Conservation (phyloP, 2,113 vertebrate genomes). For the Salvator merianae region DNA sequence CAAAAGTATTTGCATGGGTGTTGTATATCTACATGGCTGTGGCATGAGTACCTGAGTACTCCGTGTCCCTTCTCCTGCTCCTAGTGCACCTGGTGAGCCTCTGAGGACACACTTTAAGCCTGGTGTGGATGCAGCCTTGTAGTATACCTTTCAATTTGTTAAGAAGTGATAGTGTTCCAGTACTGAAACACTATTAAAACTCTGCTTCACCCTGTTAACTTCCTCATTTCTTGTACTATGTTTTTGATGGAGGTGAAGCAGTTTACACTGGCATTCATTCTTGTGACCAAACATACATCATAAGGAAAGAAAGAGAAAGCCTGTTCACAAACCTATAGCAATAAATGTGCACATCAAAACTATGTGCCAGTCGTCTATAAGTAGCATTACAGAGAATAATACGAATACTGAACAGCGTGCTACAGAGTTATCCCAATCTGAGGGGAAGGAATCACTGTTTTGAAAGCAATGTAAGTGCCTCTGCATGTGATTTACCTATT, state of each 20-base stretch:
- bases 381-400: slow-evolving; percentile 6
- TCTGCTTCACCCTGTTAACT: neutral
- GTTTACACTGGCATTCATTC: neutral
- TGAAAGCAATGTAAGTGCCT: neutral
- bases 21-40: too few species aligned
- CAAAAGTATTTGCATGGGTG: too few species aligned
- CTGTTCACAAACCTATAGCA: slow-evolving; percentile 7
- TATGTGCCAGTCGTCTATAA: neutral
- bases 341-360: neutral
- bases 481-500: neutral
- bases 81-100: neutral
- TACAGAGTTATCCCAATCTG: neutral
- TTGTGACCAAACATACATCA: accelerated
- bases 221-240: neutral
- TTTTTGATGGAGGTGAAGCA: neutral
- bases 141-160: neutral
- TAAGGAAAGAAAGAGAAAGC: neutral
- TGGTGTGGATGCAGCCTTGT: too few species aligned
- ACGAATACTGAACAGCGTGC: neutral
- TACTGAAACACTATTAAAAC: neutral
- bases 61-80: too few species aligned
- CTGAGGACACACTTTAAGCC: neutral
- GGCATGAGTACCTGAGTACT: too few species aligned
- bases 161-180: neutral
- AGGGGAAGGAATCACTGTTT: neutral